A percentile compares a stretch with the other conserved stretches of the same genome.
Evolutionary conservation across 2,113 vertebrate genomes (phyloP).

Genomic region (Nannospalax galili): DNA sequence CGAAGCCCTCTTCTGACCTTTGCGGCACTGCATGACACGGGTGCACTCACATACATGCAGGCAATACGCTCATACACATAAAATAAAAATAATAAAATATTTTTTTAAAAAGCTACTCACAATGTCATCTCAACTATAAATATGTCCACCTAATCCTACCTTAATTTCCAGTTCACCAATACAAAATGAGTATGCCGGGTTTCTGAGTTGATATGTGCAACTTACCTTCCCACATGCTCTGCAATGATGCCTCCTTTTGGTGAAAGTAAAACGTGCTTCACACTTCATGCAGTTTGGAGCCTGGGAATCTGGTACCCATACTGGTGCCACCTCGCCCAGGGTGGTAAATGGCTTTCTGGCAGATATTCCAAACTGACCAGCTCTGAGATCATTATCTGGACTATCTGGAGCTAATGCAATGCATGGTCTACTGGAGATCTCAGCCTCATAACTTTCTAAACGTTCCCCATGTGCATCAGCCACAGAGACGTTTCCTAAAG

Average conservation of each 20-base stretch:
- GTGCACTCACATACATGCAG: too few species aligned
- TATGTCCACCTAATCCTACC: conserved; percentile 6
- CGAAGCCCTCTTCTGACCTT: too few species aligned
- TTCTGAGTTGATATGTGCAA: conserved; percentile 11
- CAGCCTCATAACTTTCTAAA: conserved; percentile 86
- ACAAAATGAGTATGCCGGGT: background rate
- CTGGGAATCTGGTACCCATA: conserved; percentile 99
- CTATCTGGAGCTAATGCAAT: conserved; percentile 90
- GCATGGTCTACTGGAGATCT: conserved; percentile 85
- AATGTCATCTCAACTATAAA: conserved; percentile 26
- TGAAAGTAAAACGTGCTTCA: conserved; percentile 98
- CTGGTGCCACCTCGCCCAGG: conserved; percentile 96
- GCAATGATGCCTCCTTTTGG: conserved; percentile 99
- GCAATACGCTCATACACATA: too few species aligned
- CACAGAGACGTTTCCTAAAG: conserved; percentile 83
- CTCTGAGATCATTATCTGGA: conserved; percentile 97
- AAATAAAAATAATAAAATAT: too few species aligned
- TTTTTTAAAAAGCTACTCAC: conserved; percentile 48
- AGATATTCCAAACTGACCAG: conserved; percentile 91
- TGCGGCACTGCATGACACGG: too few species aligned
- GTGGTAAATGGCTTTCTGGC: conserved; percentile 90
- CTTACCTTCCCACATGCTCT: conserved; percentile 99
- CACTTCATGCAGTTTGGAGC: conserved; percentile 99
- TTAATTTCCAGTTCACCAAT: conserved; percentile 42
- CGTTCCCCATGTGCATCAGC: conserved; percentile 88